phyloP scores from a whole-genome alignment of 2,888 invertebrate species.

The Tipula helvola region DNA sequence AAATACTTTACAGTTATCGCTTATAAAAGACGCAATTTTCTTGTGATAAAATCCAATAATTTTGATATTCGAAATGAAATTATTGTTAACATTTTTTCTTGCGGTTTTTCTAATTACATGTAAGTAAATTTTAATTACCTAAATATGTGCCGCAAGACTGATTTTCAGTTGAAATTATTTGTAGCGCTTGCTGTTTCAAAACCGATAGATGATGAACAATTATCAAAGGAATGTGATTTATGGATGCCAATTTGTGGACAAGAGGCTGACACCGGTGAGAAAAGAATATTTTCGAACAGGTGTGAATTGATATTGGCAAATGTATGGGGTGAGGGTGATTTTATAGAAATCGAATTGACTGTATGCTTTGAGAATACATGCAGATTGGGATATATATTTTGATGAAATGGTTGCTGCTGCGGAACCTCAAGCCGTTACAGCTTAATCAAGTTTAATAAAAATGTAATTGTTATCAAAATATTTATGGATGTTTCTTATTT shows the following conservation, averaged over 20 bases:
- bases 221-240: too few relatives aligned
- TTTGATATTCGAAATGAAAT: not conserved
- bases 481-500: too few relatives aligned
- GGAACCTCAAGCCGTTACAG: not conserved
- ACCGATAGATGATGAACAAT: too few relatives aligned
- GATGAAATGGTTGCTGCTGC: not conserved
- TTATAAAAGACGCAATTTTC: not conserved
- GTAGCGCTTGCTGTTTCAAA: too few relatives aligned
- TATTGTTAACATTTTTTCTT: not conserved
- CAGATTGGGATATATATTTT: not conserved
- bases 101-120: not conserved
- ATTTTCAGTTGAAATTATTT: too few relatives aligned
- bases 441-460: not conserved
- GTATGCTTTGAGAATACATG: not conserved
- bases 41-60: not conserved
- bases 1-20: not conserved
- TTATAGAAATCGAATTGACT: not conserved
- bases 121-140: not conserved
- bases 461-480: not conserved
- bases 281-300: too few relatives aligned
- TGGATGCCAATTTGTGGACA: too few relatives aligned
- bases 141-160: too few relatives aligned
- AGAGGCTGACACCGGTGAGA: too few relatives aligned
- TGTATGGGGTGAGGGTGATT: too few relatives aligned
- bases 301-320: too few relatives aligned